Conservation (phyloP, 2,797 vertebrate genomes). For the Chrysolophus pictus region DNA sequence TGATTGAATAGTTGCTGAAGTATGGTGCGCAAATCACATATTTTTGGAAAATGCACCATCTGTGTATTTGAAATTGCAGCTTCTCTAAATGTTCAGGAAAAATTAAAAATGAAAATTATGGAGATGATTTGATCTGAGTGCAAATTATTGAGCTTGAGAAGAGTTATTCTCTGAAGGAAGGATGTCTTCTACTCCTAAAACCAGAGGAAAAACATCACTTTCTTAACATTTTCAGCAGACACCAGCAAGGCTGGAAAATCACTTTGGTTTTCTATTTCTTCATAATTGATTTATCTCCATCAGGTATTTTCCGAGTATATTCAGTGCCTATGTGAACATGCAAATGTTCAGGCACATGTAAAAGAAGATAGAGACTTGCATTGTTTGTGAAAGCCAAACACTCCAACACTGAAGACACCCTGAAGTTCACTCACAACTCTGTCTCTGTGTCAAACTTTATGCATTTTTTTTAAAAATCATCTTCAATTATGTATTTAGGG, state of each 20-base stretch:
- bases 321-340: background rate
- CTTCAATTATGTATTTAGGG: fast-evolving
- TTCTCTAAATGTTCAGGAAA: background rate
- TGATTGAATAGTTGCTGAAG: background rate
- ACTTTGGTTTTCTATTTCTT: background rate
- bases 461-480: background rate
- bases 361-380: background rate
- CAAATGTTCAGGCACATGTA: background rate
- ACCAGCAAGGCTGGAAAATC: background rate
- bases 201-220: fast-evolving
- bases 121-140: background rate
- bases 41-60: background rate
- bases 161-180: background rate
- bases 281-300: background rate
- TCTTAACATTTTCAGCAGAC: background rate
- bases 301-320: background rate
- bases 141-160: too few relatives aligned
- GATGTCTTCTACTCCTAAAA: background rate
- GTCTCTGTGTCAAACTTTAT: background rate
- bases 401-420: background rate
- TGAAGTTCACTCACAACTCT: background rate
- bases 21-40: background rate
- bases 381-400: background rate
- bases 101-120: background rate
- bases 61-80: background rate